phyloP scores from a whole-genome alignment of 2,113 vertebrate genomes.

The Tachuris rubrigastra region DNA sequence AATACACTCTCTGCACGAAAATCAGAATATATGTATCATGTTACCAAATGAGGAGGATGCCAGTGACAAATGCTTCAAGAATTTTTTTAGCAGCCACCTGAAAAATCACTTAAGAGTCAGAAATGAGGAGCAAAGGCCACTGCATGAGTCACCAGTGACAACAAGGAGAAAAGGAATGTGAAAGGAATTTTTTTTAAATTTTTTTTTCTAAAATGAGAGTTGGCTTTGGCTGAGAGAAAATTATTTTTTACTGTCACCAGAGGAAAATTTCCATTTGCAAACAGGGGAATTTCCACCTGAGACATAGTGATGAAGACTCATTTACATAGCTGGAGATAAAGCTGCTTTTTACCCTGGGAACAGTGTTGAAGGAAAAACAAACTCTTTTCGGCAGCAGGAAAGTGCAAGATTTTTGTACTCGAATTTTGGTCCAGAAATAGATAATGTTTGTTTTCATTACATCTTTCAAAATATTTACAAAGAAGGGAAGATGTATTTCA shows the following conservation, averaged over 20 bases:
- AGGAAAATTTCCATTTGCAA: constrained; percentile 25
- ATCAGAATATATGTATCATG: neutral
- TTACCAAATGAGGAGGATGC: neutral
- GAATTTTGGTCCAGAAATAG: constrained; percentile 47
- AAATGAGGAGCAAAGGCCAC: constrained; percentile 28
- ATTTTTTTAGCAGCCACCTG: constrained; percentile 55
- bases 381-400: neutral
- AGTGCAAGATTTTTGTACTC: constrained; percentile 19
- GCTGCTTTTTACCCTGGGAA: constrained; percentile 33
- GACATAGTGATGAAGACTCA: neutral
- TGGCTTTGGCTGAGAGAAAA: neutral
- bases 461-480: constrained; percentile 19
- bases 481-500: constrained; percentile 34
- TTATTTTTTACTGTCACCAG: neutral
- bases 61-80: constrained; percentile 35
- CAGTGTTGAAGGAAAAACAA: neutral
- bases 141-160: constrained; percentile 35
- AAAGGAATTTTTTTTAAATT: neutral
- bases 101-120: constrained; percentile 62
- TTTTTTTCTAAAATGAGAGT: neutral
- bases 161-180: constrained; percentile 11
- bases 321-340: constrained; percentile 15
- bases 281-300: constrained; percentile 48
- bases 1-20: neutral
- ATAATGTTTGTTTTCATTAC: constrained; percentile 43